phyloP scores from a whole-genome alignment of 2,113 vertebrate species.

The Stegostoma tigrinum region DNA sequence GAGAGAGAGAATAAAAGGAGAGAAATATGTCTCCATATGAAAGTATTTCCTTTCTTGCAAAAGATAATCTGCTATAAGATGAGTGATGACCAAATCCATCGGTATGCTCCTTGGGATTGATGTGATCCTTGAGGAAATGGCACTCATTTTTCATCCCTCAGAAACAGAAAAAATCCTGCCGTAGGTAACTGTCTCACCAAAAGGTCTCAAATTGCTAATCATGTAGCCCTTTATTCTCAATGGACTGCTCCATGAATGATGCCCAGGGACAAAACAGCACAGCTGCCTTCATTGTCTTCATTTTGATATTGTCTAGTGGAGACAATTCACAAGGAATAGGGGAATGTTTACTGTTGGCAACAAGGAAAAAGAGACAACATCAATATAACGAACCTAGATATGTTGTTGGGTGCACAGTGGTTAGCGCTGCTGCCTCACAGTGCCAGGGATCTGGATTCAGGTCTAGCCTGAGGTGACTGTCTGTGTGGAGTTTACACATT shows the following conservation, averaged over 20 bases:
- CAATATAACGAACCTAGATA: background rate
- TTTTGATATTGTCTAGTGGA: background rate
- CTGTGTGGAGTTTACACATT: no score
- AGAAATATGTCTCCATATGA: background rate
- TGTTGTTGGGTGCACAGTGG: no score
- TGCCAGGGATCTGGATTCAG: no score
- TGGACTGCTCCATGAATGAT: background rate
- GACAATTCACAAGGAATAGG: background rate
- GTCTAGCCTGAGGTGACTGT: no score
- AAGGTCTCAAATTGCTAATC: background rate
- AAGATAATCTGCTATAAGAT: background rate
- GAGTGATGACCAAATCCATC: background rate
- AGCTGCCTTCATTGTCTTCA: background rate
- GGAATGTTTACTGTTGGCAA: background rate
- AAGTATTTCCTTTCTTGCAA: background rate
- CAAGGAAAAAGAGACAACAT: background rate
- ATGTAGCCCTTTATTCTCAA: background rate
- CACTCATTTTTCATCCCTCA: background rate
- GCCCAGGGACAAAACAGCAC: no score
- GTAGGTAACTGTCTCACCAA: background rate
- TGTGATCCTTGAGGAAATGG: background rate
- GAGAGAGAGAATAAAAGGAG: background rate
- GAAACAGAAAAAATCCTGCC: background rate
- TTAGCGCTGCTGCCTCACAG: no score
- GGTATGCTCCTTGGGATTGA: background rate